Evolutionary conservation across 2,888 invertebrate genomes (phyloP), one percentile per base, ranked within the genome.

Genomic region (Melanostoma scalare): DNA sequence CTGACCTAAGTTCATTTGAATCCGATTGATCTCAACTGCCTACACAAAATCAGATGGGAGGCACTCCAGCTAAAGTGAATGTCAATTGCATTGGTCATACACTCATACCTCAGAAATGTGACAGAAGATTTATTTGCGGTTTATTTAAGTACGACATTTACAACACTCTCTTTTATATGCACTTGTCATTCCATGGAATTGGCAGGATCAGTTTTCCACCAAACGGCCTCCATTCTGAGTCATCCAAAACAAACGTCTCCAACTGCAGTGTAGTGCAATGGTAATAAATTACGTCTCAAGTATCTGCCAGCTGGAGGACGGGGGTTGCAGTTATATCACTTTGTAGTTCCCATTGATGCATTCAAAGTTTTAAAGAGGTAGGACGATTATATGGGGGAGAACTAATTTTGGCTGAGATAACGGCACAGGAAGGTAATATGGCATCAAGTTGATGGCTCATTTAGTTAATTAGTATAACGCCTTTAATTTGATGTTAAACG

Each of bases 401-500:
- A 58, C 44, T 40, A 50, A 20, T 20, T 63, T 52, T 44, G 30
- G 42, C 52, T 20, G 30, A 48, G 73, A 69, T 77, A 82, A 63
- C 63, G 58, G 56, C 36, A 40, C 30, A 35, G 30, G 53, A 48
- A 55, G 73, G 50, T 67, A 60, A 61, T 72, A 67, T 67, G 73
- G 73, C 82, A 82, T 77, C 63, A 69, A 73, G 63, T 73, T 77
- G 73, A 82, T 82, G 63, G 76, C 82, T 73, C 82, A 74, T 82
- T 82, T 82, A 74, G 63, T 82, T 77, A 77, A 82, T 82, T 82
- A 77, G 69, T 73, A 56, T 58, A 46, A 44, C 36, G 69, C 69
- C 69, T 77, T 77, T 65, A 77, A 77, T 65, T 82, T 73, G 68
- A 79, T 80, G 79, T 68, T 78, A 65, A 72, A 65, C 67, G 71